Conservation (phyloP, 2,797 vertebrate species). For the Florisuga fusca region DNA sequence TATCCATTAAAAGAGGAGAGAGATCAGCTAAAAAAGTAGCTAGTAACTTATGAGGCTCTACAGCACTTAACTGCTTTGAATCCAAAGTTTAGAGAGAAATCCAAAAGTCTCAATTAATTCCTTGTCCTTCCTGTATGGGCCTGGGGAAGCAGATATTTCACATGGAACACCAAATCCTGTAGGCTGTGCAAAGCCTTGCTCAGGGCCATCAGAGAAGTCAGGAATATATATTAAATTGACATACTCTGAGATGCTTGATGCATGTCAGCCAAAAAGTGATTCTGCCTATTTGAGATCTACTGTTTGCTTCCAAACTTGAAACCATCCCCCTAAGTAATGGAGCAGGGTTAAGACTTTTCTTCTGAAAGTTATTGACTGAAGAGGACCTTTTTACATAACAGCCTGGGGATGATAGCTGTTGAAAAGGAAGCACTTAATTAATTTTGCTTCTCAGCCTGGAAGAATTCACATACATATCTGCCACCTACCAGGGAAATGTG, state of each 20-base stretch:
- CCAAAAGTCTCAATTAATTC: neutral
- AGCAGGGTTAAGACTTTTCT: neutral
- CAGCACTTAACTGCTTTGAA: neutral
- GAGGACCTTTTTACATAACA: neutral
- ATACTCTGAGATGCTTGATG: neutral
- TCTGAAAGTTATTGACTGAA: neutral
- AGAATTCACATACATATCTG: slow-evolving; percentile 6
- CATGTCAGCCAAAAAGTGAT: neutral
- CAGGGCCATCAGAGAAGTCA: neutral
- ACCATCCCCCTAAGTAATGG: neutral
- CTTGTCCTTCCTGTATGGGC: neutral
- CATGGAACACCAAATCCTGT: neutral
- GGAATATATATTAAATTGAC: neutral
- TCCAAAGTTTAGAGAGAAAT: neutral
- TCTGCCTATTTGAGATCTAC: neutral
- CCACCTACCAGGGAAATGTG: neutral
- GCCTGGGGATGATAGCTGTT: neutral
- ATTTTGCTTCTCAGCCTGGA: slow-evolving; percentile 7
- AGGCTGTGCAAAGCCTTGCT: neutral
- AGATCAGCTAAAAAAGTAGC: neutral
- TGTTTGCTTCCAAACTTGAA: neutral
- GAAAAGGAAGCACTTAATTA: slow-evolving; percentile 14
- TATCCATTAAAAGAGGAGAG: neutral
- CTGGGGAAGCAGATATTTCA: neutral
- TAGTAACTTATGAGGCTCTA: neutral